Conservation (phyloP, 2,113 vertebrate genomes). For the Dromaius novaehollandiae region DNA sequence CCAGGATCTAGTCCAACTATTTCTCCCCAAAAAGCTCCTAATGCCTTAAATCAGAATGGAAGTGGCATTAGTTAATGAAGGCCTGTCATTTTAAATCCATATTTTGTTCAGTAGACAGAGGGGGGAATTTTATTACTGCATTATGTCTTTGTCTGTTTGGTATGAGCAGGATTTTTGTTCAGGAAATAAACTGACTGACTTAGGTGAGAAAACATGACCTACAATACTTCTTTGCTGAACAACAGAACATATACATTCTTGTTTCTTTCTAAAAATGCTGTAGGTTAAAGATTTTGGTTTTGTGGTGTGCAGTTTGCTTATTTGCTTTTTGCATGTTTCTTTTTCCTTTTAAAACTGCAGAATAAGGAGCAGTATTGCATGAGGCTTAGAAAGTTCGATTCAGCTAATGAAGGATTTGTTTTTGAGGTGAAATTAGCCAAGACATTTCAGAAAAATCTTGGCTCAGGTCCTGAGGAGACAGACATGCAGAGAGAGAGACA, state of each 20-base stretch:
- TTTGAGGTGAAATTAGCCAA: background rate
- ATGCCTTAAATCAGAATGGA: background rate
- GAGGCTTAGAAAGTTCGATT: background rate
- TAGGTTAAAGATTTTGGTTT: background rate
- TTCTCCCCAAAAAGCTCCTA: background rate
- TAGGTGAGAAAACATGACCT: background rate
- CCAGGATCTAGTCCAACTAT: background rate
- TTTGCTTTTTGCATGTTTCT: background rate
- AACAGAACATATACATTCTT: background rate
- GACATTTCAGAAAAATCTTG: background rate
- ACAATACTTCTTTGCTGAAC: background rate
- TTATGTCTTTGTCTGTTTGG: background rate
- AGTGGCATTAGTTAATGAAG: background rate
- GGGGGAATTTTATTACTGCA: background rate
- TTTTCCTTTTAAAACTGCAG: background rate
- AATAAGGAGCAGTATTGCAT: background rate
- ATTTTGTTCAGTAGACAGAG: background rate
- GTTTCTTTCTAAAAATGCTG: background rate
- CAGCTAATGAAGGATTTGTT: background rate
- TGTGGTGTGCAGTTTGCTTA: background rate
- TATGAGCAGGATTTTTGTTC: background rate
- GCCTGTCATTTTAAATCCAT: background rate
- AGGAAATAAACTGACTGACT: background rate
- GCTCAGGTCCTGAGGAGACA: background rate
- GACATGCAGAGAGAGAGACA: background rate